Conservation (phyloP, 2,888 invertebrate genomes). For the Archaeoteleia sp. region DNA sequence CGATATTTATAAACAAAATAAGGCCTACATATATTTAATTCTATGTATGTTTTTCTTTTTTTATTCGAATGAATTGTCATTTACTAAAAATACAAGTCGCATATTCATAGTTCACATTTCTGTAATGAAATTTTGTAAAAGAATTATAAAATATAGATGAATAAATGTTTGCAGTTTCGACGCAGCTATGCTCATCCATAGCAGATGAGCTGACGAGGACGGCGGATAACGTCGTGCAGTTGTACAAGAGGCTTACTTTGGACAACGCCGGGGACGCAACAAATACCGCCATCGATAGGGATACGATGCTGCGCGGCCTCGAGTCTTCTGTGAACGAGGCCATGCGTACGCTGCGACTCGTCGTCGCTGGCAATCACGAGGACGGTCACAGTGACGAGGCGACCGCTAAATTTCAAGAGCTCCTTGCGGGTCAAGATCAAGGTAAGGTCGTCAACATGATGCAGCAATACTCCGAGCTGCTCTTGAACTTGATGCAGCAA, state of each 20-base stretch:
- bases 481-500: slow-evolving; percentile 79
- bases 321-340: slow-evolving; percentile 74
- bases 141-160: slow-evolving; percentile 5
- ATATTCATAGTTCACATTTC: background rate
- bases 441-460: slow-evolving; percentile 78
- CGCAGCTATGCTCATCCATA: slow-evolving; percentile 79
- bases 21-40: too few relatives aligned
- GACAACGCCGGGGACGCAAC: slow-evolving; percentile 75
- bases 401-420: slow-evolving; percentile 76
- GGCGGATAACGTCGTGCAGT: slow-evolving; percentile 82
- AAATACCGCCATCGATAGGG: slow-evolving; percentile 68
- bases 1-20: background rate
- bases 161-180: slow-evolving; percentile 76
- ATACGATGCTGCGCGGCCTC: slow-evolving; percentile 75
- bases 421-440: slow-evolving; percentile 74
- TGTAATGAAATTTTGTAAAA: too few relatives aligned
- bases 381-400: slow-evolving; percentile 68
- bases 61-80: background rate
- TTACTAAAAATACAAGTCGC: background rate
- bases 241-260: slow-evolving; percentile 80
- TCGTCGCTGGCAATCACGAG: slow-evolving; percentile 64
- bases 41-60: background rate
- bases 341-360: slow-evolving; percentile 72
- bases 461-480: slow-evolving; percentile 80
- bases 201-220: slow-evolving; percentile 81